These are phyloP conservation scores for Muscidifurax raptorellus DNA, from an alignment of 1,140 invertebrate species.

Conservation along the genomic window DNA sequence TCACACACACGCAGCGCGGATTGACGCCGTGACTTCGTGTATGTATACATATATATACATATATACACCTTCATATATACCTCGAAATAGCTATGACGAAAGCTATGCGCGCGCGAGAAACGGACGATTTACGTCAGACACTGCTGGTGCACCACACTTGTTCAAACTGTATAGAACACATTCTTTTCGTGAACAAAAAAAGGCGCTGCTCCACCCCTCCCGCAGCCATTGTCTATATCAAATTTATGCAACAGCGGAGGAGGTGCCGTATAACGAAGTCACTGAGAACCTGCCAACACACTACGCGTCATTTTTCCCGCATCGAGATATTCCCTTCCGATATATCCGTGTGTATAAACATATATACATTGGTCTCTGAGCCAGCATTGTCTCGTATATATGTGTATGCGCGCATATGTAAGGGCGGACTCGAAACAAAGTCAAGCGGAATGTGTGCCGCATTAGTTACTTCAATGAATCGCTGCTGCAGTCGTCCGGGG, in stretches of 20 bases:
- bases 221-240: neutral
- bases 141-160: neutral
- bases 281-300: conserved; percentile 3
- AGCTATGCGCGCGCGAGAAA: neutral
- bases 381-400: conserved; percentile 4
- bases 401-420: neutral
- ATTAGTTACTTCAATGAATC: neutral
- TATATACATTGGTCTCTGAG: too few relatives aligned
- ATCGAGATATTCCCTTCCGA: conserved; percentile 9
- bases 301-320: conserved; percentile 9
- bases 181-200: neutral
- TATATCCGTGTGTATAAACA: neutral
- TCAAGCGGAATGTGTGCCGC: neutral
- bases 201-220: too few relatives aligned
- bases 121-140: neutral
- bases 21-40: neutral
- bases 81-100: neutral
- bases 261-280: neutral
- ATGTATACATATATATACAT: too few relatives aligned
- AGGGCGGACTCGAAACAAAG: neutral
- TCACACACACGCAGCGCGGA: neutral
- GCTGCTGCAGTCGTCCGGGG: neutral
- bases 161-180: neutral
- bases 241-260: neutral
- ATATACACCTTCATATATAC: neutral